Base-by-base conservation (phyloP, 2,797 vertebrate species). In the Aldrovandia affinis region DNA sequence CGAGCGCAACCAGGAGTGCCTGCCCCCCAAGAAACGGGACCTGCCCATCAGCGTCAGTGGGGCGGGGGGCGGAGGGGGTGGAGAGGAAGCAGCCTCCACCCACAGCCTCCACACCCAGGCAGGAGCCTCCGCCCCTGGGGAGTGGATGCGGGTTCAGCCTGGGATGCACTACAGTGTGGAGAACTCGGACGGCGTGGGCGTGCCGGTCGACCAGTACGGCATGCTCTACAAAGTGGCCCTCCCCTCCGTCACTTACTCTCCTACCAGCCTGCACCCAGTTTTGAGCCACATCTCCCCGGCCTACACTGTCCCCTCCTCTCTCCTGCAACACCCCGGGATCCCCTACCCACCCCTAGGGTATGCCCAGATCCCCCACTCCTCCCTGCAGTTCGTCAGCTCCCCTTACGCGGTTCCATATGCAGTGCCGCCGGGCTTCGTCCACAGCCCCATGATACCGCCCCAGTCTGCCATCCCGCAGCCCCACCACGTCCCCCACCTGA, bases 11-110 rank as follows among this genome's bases (percentile, higher is more conserved):
- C 98, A 99, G 95, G 98, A 98, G 95, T 97, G 97, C 95, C 97
- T 99, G 91, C 98, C 98, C 93, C 98, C 98, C 33, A 99, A 99
- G 95, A 99, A 99, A 93, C 96, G 98, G 90, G 98, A 99, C 85
- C 96, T 98, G 85, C 95, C 95, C 92, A 94, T 28, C 78, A 86
- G 44, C 47, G 87, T 6, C 77, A 78, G 36, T n/a, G 87, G 55
- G 50, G 47, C 3, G 44, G 77, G 25, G n/a, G 47, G 18, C 7
- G 77, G 77, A 15, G 77, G 77, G 47, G 47, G n/a, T 83, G 94
- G 90, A 85, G 93, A 94, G 78, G 93, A 95, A 78, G 88, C 88
- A 3, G 83, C 91, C 80, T 93, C 94, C 86, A 90, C 91, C 79
- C 94, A 94, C 85, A 91, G 93, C 87, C 95, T 92, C 90, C 95